Conservation (phyloP, 2,113 vertebrate species). For the Lipotes vexillifer region DNA sequence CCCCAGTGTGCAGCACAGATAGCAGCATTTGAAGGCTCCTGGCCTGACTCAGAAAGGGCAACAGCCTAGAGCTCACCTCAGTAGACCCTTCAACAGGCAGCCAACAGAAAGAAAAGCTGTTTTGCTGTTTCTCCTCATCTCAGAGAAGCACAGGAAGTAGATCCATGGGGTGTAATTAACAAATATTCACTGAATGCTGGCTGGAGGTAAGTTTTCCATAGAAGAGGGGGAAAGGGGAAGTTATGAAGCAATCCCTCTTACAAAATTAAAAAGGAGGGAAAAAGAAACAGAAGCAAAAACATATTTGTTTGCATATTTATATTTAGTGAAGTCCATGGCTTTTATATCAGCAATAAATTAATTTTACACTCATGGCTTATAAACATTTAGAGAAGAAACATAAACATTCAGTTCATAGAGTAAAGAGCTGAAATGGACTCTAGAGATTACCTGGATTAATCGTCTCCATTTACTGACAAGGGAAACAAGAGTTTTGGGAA, state of each 20-base stretch:
- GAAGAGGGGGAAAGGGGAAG: neutral
- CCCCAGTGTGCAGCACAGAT: neutral
- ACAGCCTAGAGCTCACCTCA: neutral
- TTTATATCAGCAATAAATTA: slow-evolving; percentile 7
- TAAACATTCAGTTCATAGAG: neutral
- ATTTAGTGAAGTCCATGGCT: neutral
- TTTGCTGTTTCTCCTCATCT: neutral
- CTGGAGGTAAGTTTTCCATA: neutral
- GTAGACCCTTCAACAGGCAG: neutral
- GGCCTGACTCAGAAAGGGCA: slow-evolving; percentile 7
- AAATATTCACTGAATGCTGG: neutral
- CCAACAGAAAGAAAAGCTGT: neutral
- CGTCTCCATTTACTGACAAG: neutral
- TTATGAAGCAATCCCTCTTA: neutral
- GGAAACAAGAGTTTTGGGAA: neutral
- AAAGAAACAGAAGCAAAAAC: neutral
- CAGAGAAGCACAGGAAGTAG: neutral
- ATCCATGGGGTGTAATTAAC: neutral
- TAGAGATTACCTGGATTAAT: neutral
- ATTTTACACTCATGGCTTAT: neutral
- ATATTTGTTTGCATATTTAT: neutral
- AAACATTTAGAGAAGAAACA: neutral
- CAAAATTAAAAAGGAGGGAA: neutral
- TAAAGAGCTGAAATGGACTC: neutral
- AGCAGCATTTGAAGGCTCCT: neutral